phyloP scores from a whole-genome alignment of 2,797 vertebrate species.

The Crocidura indochinensis region DNA sequence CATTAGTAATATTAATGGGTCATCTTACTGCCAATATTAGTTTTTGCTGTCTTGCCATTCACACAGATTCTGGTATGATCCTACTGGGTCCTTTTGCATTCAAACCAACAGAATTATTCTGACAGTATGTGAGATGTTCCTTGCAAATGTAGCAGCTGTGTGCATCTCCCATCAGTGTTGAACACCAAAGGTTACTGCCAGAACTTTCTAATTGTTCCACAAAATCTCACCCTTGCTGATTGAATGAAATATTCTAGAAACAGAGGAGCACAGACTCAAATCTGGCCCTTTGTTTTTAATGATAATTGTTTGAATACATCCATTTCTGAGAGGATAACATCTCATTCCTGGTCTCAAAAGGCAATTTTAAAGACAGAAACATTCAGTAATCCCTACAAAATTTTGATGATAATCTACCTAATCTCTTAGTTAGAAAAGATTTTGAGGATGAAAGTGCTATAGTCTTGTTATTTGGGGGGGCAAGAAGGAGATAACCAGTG shows the following conservation, averaged over 20 bases:
- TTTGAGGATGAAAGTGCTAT: not conserved
- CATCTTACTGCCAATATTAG: not conserved
- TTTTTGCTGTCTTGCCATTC: not conserved
- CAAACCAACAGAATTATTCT: not conserved
- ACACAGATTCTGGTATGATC: not conserved
- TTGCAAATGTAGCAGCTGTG: not conserved
- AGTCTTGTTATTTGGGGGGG: too few species aligned
- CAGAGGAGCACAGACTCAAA: too few species aligned
- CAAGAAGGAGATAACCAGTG: too few species aligned
- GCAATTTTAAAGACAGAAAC: not conserved
- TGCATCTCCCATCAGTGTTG: conserved; percentile 43
- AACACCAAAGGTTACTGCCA: not conserved
- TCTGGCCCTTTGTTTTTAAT: not conserved
- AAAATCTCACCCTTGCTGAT: conserved; percentile 20
- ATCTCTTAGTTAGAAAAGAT: not conserved
- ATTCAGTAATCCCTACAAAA: not conserved
- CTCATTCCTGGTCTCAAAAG: not conserved
- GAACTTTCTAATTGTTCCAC: conserved; percentile 1
- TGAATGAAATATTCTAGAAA: conserved; percentile 19
- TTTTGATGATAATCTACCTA: not conserved
- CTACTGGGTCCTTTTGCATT: not conserved
- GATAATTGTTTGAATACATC: not conserved
- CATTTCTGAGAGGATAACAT: not conserved
- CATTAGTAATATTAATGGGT: not conserved
- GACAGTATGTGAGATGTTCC: conserved; percentile 26